phyloP scores from a whole-genome alignment of 2,113 vertebrate genomes.

The Coptodon bakossiorum region DNA sequence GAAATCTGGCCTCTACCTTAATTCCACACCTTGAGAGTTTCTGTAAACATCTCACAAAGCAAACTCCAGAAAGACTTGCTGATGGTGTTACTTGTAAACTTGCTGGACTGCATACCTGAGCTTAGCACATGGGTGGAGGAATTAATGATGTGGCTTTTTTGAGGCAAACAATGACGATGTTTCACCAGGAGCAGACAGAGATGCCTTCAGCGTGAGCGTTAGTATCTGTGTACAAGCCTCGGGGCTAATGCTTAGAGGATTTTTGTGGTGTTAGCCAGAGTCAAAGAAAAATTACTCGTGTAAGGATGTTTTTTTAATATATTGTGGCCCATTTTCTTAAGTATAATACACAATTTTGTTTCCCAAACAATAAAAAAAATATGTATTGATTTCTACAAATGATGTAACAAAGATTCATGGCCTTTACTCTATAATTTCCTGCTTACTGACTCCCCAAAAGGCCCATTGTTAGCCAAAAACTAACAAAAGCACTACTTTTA shows the following conservation, averaged over 20 bases:
- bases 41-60: background rate
- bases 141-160: background rate
- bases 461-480: background rate
- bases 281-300: background rate
- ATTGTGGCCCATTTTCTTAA: background rate
- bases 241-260: background rate
- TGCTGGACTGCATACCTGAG: conserved; percentile 14
- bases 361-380: background rate
- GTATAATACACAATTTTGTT: background rate
- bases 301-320: rapidly evolving
- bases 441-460: background rate
- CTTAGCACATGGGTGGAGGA: background rate
- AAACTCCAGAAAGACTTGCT: background rate
- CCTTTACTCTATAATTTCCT: background rate
- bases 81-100: background rate
- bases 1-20: background rate
- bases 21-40: background rate
- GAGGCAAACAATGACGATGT: background rate
- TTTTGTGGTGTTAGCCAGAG: background rate
- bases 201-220: background rate
- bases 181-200: background rate
- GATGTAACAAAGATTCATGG: background rate
- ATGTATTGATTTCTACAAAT: background rate
- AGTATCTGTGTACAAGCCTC: background rate
- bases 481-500: background rate